A percentile compares a stretch with the other conserved stretches of the same genome.
Evolutionary conservation across 2,113 vertebrate genomes (phyloP).

Genomic region (Heloderma charlesbogerti): DNA sequence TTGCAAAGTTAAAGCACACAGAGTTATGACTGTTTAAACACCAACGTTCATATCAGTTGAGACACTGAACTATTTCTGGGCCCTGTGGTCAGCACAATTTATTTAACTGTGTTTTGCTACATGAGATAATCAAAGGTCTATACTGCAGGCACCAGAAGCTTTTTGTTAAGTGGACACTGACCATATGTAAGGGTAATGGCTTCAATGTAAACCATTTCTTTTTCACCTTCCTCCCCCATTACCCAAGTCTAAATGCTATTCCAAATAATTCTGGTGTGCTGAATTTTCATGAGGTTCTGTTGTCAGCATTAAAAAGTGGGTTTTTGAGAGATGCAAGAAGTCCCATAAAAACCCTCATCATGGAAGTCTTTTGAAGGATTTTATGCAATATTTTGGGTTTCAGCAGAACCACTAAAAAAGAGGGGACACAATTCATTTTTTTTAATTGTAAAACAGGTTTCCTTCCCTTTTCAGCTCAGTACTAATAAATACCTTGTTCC

Average conservation of each 20-base stretch:
- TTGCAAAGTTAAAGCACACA: not conserved
- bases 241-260: not conserved
- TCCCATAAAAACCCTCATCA: not conserved
- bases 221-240: not conserved
- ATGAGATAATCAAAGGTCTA: not conserved
- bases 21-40: not conserved
- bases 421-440: too few species aligned
- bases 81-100: not conserved
- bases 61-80: not conserved
- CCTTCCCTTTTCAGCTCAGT: too few species aligned
- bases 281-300: not conserved
- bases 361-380: not conserved
- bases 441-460: too few species aligned
- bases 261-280: not conserved
- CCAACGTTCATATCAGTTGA: not conserved
- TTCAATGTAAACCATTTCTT: not conserved
- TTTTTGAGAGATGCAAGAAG: not conserved
- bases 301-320: not conserved
- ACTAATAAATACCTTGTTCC: too few species aligned
- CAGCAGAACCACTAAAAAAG: too few species aligned
- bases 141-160: not conserved
- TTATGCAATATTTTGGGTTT: not conserved
- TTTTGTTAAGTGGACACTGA: not conserved
- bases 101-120: not conserved
- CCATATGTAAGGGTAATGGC: not conserved